Conservation (phyloP, 1,140 invertebrate genomes). For the Trichogramma pretiosum region DNA sequence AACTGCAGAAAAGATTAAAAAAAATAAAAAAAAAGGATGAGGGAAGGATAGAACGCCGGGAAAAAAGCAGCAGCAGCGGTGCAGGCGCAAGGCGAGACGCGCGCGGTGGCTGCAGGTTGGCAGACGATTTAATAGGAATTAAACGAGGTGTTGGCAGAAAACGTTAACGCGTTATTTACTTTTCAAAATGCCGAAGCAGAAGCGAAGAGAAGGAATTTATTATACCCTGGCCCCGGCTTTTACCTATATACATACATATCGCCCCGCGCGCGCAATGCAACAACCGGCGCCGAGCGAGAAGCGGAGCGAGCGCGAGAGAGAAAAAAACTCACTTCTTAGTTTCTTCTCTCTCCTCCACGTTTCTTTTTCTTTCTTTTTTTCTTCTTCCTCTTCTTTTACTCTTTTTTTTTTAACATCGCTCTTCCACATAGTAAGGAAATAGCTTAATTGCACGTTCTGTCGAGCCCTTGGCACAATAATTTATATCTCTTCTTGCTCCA, state of each 20-base stretch:
- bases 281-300: too few species aligned
- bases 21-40: background rate
- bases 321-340: too few species aligned
- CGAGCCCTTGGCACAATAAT: too few species aligned
- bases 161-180: slow-evolving; percentile 27
- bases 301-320: too few species aligned
- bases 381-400: slow-evolving; percentile 10
- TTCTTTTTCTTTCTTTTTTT: too few species aligned
- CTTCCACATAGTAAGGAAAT: slow-evolving; percentile 31
- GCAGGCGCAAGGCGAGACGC: slow-evolving; percentile 5
- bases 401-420: too few species aligned
- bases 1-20: slow-evolving; percentile 11
- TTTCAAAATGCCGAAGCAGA: too few species aligned
- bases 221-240: slow-evolving; percentile 16
- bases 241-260: too few species aligned
- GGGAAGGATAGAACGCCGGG: background rate
- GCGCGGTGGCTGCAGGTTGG: slow-evolving; percentile 6
- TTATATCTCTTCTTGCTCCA: too few species aligned
- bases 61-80: slow-evolving; percentile 6
- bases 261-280: too few species aligned
- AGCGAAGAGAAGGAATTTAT: slow-evolving; percentile 12
- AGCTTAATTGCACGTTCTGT: slow-evolving; percentile 39
- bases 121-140: slow-evolving; percentile 28
- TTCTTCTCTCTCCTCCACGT: too few species aligned
- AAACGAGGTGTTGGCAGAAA: slow-evolving; percentile 30